Conservation (phyloP, 2,797 vertebrate genomes). For the Rhinoraja longicauda region DNA sequence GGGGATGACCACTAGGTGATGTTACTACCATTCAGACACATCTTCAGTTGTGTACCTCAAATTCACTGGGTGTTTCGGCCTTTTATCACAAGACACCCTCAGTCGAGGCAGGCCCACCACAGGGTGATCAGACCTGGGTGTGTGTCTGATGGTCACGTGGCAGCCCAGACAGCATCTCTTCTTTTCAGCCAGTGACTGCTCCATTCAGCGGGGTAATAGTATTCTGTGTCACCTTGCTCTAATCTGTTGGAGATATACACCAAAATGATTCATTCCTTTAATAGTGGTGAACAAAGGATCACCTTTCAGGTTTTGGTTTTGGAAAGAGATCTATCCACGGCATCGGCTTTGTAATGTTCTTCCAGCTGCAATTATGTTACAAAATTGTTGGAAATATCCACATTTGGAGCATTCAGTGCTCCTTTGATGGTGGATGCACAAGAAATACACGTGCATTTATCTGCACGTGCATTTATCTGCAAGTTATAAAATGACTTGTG, state of each 20-base stretch:
- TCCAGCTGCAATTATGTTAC: not conserved
- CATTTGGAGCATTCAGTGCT: not conserved
- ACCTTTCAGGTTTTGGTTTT: not conserved
- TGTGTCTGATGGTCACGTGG: too few relatives aligned
- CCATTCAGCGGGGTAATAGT: too few relatives aligned
- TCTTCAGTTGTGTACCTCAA: too few relatives aligned
- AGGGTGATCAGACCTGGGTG: too few relatives aligned
- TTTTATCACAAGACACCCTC: too few relatives aligned
- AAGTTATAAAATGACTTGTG: not conserved
- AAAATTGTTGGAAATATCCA: not conserved
- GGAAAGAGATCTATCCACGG: not conserved
- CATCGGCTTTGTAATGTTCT: not conserved
- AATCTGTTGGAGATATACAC: not conserved
- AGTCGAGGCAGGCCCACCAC: too few relatives aligned
- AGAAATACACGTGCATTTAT: not conserved
- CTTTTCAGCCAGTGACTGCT: too few relatives aligned
- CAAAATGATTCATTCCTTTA: not conserved
- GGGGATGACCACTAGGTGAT: too few relatives aligned
- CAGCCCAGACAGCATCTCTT: too few relatives aligned
- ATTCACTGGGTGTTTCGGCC: too few relatives aligned
- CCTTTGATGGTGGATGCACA: not conserved
- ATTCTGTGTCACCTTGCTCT: too few relatives aligned
- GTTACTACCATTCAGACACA: too few relatives aligned
- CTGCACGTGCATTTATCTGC: not conserved
- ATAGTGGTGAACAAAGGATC: not conserved